Evolutionary conservation across 1,140 invertebrate species (phyloP).

Genomic region (Dendroctonus ponderosae): DNA sequence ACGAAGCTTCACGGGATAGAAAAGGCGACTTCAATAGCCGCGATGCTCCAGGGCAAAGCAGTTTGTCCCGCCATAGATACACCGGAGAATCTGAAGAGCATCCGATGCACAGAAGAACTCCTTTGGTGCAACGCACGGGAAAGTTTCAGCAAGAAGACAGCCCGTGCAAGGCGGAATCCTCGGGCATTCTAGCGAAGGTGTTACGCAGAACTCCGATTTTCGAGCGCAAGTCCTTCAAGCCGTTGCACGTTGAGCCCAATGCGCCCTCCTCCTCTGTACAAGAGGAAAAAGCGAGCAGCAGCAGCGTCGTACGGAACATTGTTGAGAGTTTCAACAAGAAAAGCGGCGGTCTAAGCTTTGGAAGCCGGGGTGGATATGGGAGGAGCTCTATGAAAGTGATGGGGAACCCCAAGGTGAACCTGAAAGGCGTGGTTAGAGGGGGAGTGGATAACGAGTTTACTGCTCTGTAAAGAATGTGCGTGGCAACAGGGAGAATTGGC

Average conservation of each 20-base stretch:
- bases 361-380: conserved; percentile 39
- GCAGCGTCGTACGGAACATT: conserved; percentile 44
- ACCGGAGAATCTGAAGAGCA: conserved; percentile 27
- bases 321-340: conserved; percentile 48
- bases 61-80: conserved; percentile 25
- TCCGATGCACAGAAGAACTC: conserved; percentile 16
- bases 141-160: neutral
- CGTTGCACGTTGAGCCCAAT: neutral
- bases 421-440: conserved; percentile 31
- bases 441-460: conserved; percentile 26
- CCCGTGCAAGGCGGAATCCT: conserved; percentile 3
- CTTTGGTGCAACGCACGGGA: conserved; percentile 24
- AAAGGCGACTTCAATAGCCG: conserved; percentile 3
- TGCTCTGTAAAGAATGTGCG: conserved; percentile 2
- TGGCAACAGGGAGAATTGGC: too few species aligned
- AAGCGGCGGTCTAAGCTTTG: conserved; percentile 40
- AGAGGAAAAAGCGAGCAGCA: neutral
- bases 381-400: conserved; percentile 44
- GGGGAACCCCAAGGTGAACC: conserved; percentile 33
- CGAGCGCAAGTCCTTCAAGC: conserved; percentile 23
- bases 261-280: neutral
- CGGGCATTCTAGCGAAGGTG: conserved; percentile 30
- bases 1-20: neutral
- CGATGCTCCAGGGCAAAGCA: conserved; percentile 15
- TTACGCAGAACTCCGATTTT: conserved; percentile 36